Evolutionary conservation across 1,140 invertebrate species (phyloP).

Genomic region (Phortica variegata): DNA sequence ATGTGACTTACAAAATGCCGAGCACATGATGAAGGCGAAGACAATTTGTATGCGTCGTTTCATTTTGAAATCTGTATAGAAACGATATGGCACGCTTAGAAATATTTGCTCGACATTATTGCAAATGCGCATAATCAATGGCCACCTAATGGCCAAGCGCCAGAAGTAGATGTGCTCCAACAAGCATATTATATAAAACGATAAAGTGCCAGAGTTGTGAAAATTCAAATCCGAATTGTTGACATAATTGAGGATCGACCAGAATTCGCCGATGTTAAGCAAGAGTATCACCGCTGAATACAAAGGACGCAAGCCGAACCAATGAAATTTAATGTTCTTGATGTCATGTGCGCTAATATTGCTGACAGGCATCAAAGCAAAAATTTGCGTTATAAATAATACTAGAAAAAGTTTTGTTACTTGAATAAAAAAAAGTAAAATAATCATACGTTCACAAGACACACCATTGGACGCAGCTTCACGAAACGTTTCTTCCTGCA

Average conservation of each 20-base stretch:
- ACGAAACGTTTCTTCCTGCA: slow-evolving; percentile 38
- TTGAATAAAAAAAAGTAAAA: background rate
- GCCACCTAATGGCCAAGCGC: slow-evolving; percentile 42
- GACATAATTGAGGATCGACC: slow-evolving; percentile 29
- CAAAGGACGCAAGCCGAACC: slow-evolving; percentile 26
- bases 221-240: slow-evolving; percentile 30
- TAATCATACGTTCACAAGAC: background rate
- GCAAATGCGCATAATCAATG: slow-evolving; percentile 35
- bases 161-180: slow-evolving; percentile 49
- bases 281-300: slow-evolving; percentile 30
- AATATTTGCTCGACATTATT: slow-evolving; percentile 41
- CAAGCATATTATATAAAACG: slow-evolving; percentile 40
- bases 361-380: slow-evolving; percentile 37
- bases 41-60: slow-evolving; percentile 38
- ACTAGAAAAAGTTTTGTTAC: slow-evolving; percentile 18
- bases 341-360: slow-evolving; percentile 28
- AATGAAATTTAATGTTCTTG: slow-evolving; percentile 24
- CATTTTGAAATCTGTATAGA: slow-evolving; percentile 43
- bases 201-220: slow-evolving; percentile 38
- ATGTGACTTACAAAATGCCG: slow-evolving; percentile 27
- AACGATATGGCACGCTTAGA: slow-evolving; percentile 37
- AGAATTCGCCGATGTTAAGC: slow-evolving; percentile 37
- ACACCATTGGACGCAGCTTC: slow-evolving; percentile 37
- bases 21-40: slow-evolving; percentile 30
- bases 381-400: slow-evolving; percentile 44